Percentiles rank a stretch among this genome's conserved stretches.
phyloP scores from a whole-genome alignment of 2,113 vertebrate species.

The Haemorhous mexicanus region DNA sequence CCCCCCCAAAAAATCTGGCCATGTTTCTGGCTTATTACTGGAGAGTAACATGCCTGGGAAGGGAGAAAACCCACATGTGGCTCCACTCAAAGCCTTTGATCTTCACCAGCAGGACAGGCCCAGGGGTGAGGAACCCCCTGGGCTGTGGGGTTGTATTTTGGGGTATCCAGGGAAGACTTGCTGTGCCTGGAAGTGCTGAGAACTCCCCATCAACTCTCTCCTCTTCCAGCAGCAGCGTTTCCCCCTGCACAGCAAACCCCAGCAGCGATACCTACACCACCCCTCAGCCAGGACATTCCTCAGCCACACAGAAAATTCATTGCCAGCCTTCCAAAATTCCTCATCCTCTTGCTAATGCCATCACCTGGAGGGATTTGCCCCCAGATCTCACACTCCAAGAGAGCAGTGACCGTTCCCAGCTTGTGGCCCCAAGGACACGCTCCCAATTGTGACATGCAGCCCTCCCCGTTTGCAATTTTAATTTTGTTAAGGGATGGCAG shows the following conservation, averaged over 20 bases:
- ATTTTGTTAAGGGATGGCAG: neutral
- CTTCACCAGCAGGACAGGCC: neutral
- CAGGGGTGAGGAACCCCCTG: neutral
- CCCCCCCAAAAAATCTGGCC: neutral
- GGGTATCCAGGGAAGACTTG: neutral
- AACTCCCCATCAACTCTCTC: rapidly evolving
- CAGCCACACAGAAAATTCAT: neutral
- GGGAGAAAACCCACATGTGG: neutral
- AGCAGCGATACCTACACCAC: neutral
- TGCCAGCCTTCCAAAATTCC: neutral
- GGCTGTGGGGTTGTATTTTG: neutral
- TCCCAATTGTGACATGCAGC: rapidly evolving
- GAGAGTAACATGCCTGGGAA: neutral
- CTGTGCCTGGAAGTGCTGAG: neutral
- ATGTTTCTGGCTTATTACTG: neutral
- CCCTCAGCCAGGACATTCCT: neutral
- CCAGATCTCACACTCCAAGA: neutral
- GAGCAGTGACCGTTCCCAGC: neutral
- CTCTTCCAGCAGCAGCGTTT: neutral
- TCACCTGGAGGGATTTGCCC: neutral
- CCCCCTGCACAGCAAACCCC: neutral
- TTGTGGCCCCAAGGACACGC: neutral
- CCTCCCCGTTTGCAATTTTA: neutral
- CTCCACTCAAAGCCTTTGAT: neutral
- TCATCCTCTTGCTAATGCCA: neutral